A percentile compares a stretch with the other conserved stretches of the same genome.
Conservation (phyloP, 2,113 vertebrate species). For the Varanus salvator region DNA sequence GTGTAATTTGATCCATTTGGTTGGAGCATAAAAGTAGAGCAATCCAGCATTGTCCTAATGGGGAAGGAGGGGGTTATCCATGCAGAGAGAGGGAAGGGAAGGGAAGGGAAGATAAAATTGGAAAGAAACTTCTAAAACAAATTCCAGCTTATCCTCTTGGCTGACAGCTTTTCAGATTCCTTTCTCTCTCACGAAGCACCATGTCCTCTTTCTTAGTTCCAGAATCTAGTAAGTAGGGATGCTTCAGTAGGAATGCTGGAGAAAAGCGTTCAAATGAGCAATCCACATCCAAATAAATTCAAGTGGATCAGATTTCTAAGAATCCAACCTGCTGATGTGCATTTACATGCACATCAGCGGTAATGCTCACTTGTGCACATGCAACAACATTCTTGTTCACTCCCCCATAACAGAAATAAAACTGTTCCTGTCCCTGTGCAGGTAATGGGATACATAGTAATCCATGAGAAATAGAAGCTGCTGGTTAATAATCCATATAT, state of each 20-base stretch:
- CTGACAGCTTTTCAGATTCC: slow-evolving; percentile 1
- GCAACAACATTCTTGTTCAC: no score
- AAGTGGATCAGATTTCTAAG: no score
- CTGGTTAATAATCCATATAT: no score
- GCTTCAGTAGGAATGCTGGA: neutral
- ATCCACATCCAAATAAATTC: neutral
- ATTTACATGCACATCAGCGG: no score
- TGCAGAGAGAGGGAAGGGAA: neutral
- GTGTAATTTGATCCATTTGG: slow-evolving; percentile 3
- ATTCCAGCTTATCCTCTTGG: neutral
- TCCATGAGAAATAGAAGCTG: no score
- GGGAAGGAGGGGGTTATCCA: fast-evolving
- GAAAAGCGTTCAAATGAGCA: neutral
- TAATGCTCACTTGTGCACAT: no score
- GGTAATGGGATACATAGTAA: no score
- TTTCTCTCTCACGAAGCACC: neutral
- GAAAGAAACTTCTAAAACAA: neutral
- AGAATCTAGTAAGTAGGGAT: neutral
- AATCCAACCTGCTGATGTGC: no score
- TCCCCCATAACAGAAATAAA: no score
- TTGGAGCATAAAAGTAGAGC: neutral
- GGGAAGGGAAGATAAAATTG: neutral
- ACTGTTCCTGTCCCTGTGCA: no score
- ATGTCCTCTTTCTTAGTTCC: neutral
- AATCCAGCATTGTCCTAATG: neutral